These are phyloP conservation scores for Glyphotaelius pellucidus DNA, from an alignment of 2,888 invertebrate species.

Conservation along the genomic window DNA sequence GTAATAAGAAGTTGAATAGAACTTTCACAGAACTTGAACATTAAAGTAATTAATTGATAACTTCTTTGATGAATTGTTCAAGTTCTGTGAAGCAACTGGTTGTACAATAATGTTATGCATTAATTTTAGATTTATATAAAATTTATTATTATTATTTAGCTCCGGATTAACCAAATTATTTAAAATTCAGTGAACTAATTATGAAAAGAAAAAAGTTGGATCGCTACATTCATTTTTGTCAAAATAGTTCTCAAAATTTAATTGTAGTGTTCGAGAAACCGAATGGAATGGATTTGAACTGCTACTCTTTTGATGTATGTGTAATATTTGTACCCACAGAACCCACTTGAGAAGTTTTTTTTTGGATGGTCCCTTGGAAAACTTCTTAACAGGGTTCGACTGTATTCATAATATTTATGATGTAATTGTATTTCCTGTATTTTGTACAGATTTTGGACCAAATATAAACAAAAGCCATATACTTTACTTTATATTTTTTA, in stretches of 20 bases:
- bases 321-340: not conserved
- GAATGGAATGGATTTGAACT: not conserved
- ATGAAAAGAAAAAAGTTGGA: not conserved
- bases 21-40: too few relatives aligned
- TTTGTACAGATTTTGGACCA: conserved; percentile 13
- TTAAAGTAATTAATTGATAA: too few relatives aligned
- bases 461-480: conserved; percentile 8
- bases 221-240: not conserved
- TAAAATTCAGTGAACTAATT: not conserved
- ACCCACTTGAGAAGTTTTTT: too few relatives aligned
- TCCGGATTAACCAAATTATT: not conserved
- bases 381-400: too few relatives aligned
- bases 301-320: not conserved
- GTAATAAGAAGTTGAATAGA: too few relatives aligned
- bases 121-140: not conserved
- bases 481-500: not conserved
- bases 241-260: not conserved
- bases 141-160: not conserved
- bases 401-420: not conserved
- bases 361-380: too few relatives aligned
- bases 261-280: not conserved
- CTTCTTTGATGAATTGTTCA: too few relatives aligned
- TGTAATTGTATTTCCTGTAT: not conserved
- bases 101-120: not conserved
- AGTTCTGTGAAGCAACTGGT: too few relatives aligned